Evolutionary conservation across 2,888 invertebrate species (phyloP).

Genomic region (Melanostoma mellinum): DNA sequence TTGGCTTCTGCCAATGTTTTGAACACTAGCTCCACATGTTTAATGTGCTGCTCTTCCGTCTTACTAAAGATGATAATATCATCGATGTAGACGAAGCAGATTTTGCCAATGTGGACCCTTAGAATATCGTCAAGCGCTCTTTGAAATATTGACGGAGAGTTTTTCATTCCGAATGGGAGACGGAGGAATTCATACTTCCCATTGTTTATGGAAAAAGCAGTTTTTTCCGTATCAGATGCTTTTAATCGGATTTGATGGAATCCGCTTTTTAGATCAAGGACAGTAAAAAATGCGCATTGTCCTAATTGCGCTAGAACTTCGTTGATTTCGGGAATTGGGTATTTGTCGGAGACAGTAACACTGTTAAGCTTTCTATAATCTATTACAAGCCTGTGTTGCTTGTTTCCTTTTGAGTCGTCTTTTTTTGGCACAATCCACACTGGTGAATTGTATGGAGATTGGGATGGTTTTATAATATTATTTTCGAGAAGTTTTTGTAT

Average conservation of each 20-base stretch:
- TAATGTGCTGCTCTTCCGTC: conserved; percentile 35
- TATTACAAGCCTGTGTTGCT: conserved; percentile 49
- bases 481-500: conserved; percentile 36
- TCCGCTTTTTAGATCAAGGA: conserved; percentile 32
- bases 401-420: conserved; percentile 36
- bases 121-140: too few species aligned
- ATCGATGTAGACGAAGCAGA: conserved; percentile 28
- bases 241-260: conserved; percentile 54
- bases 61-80: conserved; percentile 58
- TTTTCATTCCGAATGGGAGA: conserved; percentile 50
- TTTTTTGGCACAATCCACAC: conserved; percentile 47
- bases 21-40: conserved; percentile 54
- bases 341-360: conserved; percentile 43
- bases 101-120: too few species aligned
- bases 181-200: conserved; percentile 52
- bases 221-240: conserved; percentile 41
- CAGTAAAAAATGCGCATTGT: conserved; percentile 9
- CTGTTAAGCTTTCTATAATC: conserved; percentile 55
- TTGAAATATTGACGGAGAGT: conserved; percentile 15
- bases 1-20: conserved; percentile 14
- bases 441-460: conserved; percentile 34
- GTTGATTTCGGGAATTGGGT: conserved; percentile 52
- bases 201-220: conserved; percentile 49
- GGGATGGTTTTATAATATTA: conserved; percentile 44
- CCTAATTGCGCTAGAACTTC: conserved; percentile 26